phyloP scores from a whole-genome alignment of 23 tunicate genomes.

The Trididemnum nubilum region DNA sequence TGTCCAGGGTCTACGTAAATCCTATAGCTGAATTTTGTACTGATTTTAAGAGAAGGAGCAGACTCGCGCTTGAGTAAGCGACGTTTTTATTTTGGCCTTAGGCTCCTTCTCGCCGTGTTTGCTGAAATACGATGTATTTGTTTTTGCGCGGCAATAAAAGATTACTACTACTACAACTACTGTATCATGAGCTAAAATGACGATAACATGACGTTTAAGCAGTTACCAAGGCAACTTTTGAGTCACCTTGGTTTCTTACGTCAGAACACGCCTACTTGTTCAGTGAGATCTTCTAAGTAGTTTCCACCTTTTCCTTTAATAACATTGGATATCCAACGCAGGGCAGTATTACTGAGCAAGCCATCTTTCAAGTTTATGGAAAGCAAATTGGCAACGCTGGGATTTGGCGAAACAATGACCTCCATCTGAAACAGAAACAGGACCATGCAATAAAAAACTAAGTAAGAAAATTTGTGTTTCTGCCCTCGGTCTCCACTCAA shows the following conservation, averaged over 20 bases:
- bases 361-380: slow-evolving; percentile 32
- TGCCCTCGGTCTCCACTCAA: too few relatives aligned
- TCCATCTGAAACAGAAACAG: slow-evolving; percentile 53
- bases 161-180: too few relatives aligned
- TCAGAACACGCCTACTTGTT: slow-evolving; percentile 47
- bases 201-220: background rate
- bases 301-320: slow-evolving; percentile 52
- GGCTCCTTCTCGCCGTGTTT: too few relatives aligned
- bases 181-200: background rate
- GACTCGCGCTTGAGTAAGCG: too few relatives aligned
- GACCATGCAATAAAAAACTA: background rate
- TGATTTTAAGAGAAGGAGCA: too few relatives aligned
- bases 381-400: slow-evolving; percentile 23
- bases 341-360: slow-evolving; percentile 35
- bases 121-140: too few relatives aligned
- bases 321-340: slow-evolving; percentile 47
- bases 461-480: background rate
- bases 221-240: too few relatives aligned
- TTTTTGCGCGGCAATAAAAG: too few relatives aligned
- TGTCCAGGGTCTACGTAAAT: too few relatives aligned
- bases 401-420: slow-evolving; percentile 23
- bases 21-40: too few relatives aligned
- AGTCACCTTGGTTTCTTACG: too few relatives aligned
- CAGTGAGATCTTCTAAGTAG: slow-evolving; percentile 72
- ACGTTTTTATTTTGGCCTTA: too few relatives aligned